These are phyloP conservation scores for Hormaphis cornu DNA, from an alignment of 1,140 invertebrate genomes.

Conservation along the genomic window DNA sequence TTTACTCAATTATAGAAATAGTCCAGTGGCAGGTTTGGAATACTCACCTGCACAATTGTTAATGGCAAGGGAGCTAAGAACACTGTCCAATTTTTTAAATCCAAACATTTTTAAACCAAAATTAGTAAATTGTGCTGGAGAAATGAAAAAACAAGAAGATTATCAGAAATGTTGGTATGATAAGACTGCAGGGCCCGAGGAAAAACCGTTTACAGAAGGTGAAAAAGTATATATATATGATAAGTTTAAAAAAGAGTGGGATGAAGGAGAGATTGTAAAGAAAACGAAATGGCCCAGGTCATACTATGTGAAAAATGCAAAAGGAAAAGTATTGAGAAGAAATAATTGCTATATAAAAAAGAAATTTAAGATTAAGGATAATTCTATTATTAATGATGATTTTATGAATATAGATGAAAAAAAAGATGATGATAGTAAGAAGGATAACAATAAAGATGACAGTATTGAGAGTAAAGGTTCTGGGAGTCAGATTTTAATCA, in stretches of 20 bases:
- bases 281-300: not conserved
- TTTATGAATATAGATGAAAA: no score
- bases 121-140: not conserved
- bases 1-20: conserved; percentile 24
- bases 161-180: not conserved
- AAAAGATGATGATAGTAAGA: no score
- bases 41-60: not conserved
- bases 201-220: not conserved
- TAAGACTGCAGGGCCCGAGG: not conserved
- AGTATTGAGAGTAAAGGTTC: no score
- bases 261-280: not conserved
- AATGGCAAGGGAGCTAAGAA: not conserved
- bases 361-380: no score
- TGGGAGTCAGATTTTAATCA: no score
- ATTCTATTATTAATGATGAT: no score
- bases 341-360: not conserved
- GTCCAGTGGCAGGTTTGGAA: not conserved
- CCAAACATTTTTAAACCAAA: not conserved
- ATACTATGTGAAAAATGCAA: not conserved
- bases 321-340: not conserved
- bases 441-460: no score
- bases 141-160: not conserved
- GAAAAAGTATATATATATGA: not conserved
- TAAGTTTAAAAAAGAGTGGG: not conserved
- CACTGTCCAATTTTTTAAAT: not conserved